Percentiles rank a stretch among this genome's conserved stretches.
These are phyloP conservation scores for Orycteropus afer DNA, from an alignment of 2,113 vertebrate species.

Conservation along the genomic window DNA sequence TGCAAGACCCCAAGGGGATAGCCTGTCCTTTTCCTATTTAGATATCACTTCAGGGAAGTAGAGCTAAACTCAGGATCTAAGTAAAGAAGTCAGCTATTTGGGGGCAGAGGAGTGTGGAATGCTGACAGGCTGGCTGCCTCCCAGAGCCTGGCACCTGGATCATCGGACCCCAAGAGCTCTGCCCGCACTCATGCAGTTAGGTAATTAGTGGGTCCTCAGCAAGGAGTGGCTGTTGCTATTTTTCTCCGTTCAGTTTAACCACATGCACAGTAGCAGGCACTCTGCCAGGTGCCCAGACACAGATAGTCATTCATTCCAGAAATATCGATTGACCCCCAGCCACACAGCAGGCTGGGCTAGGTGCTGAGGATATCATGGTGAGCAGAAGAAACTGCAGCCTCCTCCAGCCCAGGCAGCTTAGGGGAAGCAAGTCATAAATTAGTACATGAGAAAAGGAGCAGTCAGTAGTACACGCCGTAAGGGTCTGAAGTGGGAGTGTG, in stretches of 20 bases:
- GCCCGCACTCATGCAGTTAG: neutral
- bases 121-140: neutral
- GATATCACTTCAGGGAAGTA: neutral
- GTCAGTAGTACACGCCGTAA: fast-evolving
- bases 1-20: neutral
- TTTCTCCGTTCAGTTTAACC: neutral
- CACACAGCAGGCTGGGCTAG: neutral
- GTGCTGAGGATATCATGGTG: neutral
- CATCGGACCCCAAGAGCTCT: fast-evolving
- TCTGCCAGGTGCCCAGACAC: neutral
- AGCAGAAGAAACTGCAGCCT: neutral
- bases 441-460: neutral
- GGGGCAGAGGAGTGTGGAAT: neutral
- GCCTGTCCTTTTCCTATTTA: neutral
- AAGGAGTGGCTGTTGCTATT: neutral
- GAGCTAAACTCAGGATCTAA: neutral
- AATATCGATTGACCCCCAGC: neutral
- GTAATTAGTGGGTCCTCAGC: fast-evolving
- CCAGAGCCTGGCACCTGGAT: neutral
- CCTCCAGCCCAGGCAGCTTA: neutral
- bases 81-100: neutral
- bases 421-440: neutral
- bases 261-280: neutral
- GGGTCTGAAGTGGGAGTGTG: neutral
- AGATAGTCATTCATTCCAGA: neutral